A percentile compares a stretch with the other conserved stretches of the same genome.
These are phyloP conservation scores for Zaprionus africanus DNA, from an alignment of 1,140 invertebrate species.

Conservation along the genomic window DNA sequence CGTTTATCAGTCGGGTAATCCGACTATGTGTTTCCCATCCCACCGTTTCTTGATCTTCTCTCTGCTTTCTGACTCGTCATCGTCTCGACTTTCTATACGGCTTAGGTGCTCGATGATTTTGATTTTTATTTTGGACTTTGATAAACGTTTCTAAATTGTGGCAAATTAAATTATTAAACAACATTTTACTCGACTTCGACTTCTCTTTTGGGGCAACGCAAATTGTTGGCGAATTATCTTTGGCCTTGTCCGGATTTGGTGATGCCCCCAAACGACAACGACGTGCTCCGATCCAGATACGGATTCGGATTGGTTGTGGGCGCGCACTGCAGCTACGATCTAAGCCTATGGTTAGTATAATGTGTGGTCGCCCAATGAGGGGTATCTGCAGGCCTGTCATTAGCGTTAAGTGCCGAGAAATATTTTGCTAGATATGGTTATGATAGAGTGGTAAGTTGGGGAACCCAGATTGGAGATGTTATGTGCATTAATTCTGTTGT, in stretches of 20 bases:
- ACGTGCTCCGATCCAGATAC: conserved; percentile 1
- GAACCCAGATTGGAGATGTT: not conserved
- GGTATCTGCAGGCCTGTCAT: conserved; percentile 52
- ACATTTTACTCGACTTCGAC: conserved; percentile 67
- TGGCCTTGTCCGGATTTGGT: conserved; percentile 79
- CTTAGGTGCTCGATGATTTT: conserved; percentile 34
- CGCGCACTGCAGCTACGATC: conserved; percentile 51
- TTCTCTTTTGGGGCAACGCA: conserved; percentile 59
- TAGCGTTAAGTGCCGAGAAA: conserved; percentile 33
- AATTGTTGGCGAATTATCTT: conserved; percentile 80
- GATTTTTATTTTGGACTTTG: conserved; percentile 73
- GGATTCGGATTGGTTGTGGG: conserved; percentile 29
- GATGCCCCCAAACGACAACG: conserved; percentile 13
- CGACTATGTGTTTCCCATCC: conserved; percentile 43
- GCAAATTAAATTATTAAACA: conserved; percentile 84
- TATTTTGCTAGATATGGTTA: not conserved
- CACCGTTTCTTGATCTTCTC: conserved; percentile 9
- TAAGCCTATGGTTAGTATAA: conserved; percentile 57
- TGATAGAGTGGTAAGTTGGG: not conserved
- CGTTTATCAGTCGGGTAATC: conserved; percentile 77
- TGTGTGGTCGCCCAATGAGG: conserved; percentile 52
- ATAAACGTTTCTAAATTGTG: conserved; percentile 84
- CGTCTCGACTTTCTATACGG: conserved; percentile 53
- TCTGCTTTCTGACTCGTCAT: conserved; percentile 62
- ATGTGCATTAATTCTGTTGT: not conserved